Evolutionary conservation across 2,888 invertebrate species (phyloP).

Genomic region (Neria commutata): DNA sequence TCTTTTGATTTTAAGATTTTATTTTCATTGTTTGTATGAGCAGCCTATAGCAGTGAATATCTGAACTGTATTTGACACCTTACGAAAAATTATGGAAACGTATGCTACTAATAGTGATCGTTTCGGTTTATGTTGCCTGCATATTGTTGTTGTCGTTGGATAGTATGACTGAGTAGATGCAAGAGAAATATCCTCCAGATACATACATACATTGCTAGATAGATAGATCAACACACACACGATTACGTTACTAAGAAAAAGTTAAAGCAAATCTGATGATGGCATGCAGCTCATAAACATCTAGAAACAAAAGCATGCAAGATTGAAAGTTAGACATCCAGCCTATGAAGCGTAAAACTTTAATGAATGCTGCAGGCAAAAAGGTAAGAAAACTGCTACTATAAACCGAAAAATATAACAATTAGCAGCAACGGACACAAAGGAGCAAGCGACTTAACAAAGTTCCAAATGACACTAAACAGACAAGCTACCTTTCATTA

Average conservation of each 20-base stretch:
- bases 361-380: background rate
- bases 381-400: background rate
- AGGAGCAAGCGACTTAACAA: background rate
- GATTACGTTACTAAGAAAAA: background rate
- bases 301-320: background rate
- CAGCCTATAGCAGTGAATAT: conserved; percentile 20
- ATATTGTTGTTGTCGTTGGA: conserved; percentile 15
- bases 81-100: conserved; percentile 22
- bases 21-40: conserved; percentile 27
- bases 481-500: conserved; percentile 47
- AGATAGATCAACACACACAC: no score
- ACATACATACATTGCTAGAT: no score
- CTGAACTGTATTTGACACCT: conserved; percentile 19
- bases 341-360: background rate
- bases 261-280: background rate
- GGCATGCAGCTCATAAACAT: background rate
- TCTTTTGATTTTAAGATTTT: background rate
- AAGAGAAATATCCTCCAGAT: conserved; percentile 1
- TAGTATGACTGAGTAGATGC: background rate
- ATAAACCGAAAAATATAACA: background rate
- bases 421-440: background rate
- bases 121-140: background rate
- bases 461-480: background rate
- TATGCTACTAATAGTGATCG: background rate
- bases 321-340: background rate